A percentile compares a stretch with the other conserved stretches of the same genome.
These are phyloP conservation scores for Gymnodraco acuticeps DNA, from an alignment of 2,797 vertebrate species.

Conservation along the genomic window DNA sequence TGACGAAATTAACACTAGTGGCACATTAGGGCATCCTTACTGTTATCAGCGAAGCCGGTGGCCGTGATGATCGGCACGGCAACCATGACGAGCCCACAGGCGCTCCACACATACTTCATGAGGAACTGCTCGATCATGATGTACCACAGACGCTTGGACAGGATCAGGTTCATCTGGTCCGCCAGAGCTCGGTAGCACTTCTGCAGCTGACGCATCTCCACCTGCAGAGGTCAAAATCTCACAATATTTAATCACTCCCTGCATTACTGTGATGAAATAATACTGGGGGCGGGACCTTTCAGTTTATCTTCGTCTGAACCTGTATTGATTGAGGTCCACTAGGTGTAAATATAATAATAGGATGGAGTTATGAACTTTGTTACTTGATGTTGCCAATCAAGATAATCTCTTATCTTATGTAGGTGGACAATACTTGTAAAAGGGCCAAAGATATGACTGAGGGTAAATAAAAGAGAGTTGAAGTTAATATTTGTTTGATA, in stretches of 20 bases:
- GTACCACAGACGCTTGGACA: slow-evolving; percentile 98
- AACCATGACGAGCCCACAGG: slow-evolving; percentile 96
- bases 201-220: slow-evolving; percentile 97
- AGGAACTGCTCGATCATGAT: slow-evolving; percentile 99
- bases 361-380: not conserved
- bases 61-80: slow-evolving; percentile 98
- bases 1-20: no score
- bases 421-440: not conserved
- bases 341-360: no score
- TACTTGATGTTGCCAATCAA: not conserved
- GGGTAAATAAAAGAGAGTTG: not conserved
- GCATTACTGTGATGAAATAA: not conserved
- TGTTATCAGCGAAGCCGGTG: slow-evolving; percentile 95
- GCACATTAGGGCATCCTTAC: slow-evolving; percentile 70
- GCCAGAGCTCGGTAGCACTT: slow-evolving; percentile 95
- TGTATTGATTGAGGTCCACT: not conserved
- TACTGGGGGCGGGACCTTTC: not conserved
- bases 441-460: not conserved
- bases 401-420: not conserved
- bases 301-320: not conserved
- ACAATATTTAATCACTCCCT: not conserved
- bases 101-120: slow-evolving; percentile 99
- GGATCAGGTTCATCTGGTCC: slow-evolving; percentile 96
- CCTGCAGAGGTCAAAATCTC: slow-evolving; percentile 74
- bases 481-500: not conserved